phyloP scores from a whole-genome alignment of 64 coral and sea anemone genomes.

The Stylophora pistillata region DNA sequence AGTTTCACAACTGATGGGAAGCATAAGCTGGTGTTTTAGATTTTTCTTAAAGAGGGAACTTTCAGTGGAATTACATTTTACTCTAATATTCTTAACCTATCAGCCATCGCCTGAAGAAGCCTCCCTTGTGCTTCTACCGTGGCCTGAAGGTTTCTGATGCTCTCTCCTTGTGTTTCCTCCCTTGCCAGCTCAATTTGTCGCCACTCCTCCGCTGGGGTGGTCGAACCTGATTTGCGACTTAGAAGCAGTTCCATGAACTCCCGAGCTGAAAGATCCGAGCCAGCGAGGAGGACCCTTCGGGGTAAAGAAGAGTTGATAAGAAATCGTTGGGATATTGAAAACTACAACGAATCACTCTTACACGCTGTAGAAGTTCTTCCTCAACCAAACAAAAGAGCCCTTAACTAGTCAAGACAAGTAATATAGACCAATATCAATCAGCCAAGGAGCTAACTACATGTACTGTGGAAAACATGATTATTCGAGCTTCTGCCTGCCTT shows the following conservation, averaged over 20 bases:
- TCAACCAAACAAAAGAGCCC: too few species aligned
- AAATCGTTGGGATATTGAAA: neutral
- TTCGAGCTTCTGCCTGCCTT: too few species aligned
- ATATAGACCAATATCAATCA: too few species aligned
- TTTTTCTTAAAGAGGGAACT: too few species aligned
- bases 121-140: constrained; percentile 25
- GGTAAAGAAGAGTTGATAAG: neutral
- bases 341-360: too few species aligned
- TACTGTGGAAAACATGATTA: too few species aligned
- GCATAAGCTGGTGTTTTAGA: too few species aligned
- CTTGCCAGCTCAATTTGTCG: neutral
- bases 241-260: constrained; percentile 23
- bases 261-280: neutral
- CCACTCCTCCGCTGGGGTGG: neutral
- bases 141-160: neutral
- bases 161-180: neutral
- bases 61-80: neutral
- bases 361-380: too few species aligned
- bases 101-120: constrained; percentile 29
- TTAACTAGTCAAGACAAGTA: too few species aligned
- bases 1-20: too few species aligned
- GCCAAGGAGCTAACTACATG: too few species aligned
- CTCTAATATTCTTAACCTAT: constrained; percentile 20
- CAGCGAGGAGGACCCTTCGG: constrained; percentile 4
- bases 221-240: neutral